phyloP scores from a whole-genome alignment of 1,140 invertebrate species.

The Neodiprion fabricii region DNA sequence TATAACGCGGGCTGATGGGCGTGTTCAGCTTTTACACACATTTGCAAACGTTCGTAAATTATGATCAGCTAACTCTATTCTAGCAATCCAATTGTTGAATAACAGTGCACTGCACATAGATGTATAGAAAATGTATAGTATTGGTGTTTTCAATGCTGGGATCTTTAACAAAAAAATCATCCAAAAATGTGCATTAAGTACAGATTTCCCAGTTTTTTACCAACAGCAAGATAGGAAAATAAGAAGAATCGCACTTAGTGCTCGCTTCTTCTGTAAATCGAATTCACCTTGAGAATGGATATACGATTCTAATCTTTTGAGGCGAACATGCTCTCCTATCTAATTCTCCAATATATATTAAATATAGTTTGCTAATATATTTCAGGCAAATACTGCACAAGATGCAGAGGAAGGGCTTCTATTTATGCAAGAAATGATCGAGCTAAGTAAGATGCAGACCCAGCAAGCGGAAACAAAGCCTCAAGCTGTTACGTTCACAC shows the following conservation, averaged over 20 bases:
- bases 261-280: no score
- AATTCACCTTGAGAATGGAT: no score
- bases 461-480: constrained; percentile 68
- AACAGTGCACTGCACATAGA: neutral
- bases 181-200: no score
- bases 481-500: constrained; percentile 64
- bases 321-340: no score
- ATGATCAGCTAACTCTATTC: constrained; percentile 4
- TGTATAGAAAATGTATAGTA: neutral
- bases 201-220: no score
- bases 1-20: constrained; percentile 84
- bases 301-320: no score
- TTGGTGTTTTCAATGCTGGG: neutral
- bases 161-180: neutral
- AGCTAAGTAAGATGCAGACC: constrained; percentile 79
- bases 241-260: no score
- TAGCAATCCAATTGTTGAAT: constrained; percentile 9
- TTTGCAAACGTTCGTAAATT: constrained; percentile 75
- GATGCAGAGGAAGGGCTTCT: constrained; percentile 91
- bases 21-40: constrained; percentile 89
- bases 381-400: constrained; percentile 80
- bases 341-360: no score
- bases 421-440: constrained; percentile 98
- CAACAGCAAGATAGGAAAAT: no score
- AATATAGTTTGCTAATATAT: constrained; percentile 23